Evolutionary conservation across 2,888 invertebrate genomes (phyloP).

Genomic region (Hydrotaea diabolus): DNA sequence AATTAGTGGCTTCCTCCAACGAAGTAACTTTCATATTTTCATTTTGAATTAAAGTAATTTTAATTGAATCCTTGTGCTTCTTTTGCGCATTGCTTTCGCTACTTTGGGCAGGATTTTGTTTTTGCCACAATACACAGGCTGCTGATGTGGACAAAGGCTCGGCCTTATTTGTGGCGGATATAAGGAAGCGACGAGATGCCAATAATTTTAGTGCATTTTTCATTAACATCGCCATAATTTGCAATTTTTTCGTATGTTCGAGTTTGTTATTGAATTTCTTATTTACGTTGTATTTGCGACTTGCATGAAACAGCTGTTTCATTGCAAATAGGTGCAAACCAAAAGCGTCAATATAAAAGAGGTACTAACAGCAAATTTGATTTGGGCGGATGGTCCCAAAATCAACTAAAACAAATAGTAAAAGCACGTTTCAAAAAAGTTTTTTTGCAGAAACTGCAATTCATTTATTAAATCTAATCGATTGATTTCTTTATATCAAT

Average conservation of each 20-base stretch:
- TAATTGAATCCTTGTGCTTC: constrained; percentile 69
- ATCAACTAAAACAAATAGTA: too few relatives aligned
- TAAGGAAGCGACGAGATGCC: not conserved
- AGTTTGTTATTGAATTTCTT: not conserved
- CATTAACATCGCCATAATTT: not conserved
- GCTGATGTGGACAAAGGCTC: not conserved
- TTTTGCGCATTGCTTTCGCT: constrained; percentile 20
- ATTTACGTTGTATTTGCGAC: too few relatives aligned
- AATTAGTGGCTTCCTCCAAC: constrained; percentile 86
- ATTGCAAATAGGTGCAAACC: too few relatives aligned
- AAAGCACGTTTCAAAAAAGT: too few relatives aligned
- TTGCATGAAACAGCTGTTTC: constrained; percentile 17
- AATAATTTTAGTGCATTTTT: not conserved
- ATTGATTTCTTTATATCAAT: too few relatives aligned
- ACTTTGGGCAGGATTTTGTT: not conserved
- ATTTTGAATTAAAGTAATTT: constrained; percentile 86
- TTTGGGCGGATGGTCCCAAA: too few relatives aligned
- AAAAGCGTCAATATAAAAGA: too few relatives aligned
- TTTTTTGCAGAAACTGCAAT: too few relatives aligned
- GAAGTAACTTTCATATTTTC: constrained; percentile 83
- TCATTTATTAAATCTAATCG: too few relatives aligned
- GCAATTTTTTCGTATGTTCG: not conserved
- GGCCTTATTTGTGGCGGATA: not conserved
- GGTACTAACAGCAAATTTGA: too few relatives aligned
- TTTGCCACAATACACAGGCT: not conserved